phyloP scores from a whole-genome alignment of 2,113 vertebrate genomes.

The Anseranas semipalmata region DNA sequence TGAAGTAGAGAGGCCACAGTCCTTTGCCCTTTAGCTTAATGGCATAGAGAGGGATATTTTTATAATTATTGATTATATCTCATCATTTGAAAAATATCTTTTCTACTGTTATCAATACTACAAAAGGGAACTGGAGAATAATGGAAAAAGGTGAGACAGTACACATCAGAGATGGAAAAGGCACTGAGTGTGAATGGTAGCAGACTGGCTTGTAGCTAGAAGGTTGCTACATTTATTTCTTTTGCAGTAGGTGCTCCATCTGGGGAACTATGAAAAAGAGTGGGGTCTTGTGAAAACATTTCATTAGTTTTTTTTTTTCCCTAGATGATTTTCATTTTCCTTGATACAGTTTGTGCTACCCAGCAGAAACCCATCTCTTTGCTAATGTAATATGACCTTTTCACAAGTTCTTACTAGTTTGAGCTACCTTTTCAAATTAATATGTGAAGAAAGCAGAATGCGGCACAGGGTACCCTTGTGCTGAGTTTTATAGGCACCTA shows the following conservation, averaged over 20 bases:
- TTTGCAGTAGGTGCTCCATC: background rate
- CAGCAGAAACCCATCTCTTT: background rate
- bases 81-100: background rate
- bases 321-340: background rate
- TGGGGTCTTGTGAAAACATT: background rate
- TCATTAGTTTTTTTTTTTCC: background rate
- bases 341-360: background rate
- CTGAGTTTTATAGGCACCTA: background rate
- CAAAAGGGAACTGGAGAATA: background rate
- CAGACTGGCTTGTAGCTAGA: background rate
- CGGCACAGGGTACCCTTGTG: background rate
- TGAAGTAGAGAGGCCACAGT: background rate
- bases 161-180: background rate
- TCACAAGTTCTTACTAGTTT: background rate
- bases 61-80: background rate
- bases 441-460: background rate
- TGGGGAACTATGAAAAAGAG: background rate
- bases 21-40: background rate
- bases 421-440: background rate
- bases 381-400: background rate
- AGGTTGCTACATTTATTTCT: background rate
- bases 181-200: background rate
- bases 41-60: background rate
- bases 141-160: background rate
- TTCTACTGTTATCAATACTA: background rate